phyloP scores from a whole-genome alignment of 1,140 invertebrate species.

The Drosophila lacertosa region DNA sequence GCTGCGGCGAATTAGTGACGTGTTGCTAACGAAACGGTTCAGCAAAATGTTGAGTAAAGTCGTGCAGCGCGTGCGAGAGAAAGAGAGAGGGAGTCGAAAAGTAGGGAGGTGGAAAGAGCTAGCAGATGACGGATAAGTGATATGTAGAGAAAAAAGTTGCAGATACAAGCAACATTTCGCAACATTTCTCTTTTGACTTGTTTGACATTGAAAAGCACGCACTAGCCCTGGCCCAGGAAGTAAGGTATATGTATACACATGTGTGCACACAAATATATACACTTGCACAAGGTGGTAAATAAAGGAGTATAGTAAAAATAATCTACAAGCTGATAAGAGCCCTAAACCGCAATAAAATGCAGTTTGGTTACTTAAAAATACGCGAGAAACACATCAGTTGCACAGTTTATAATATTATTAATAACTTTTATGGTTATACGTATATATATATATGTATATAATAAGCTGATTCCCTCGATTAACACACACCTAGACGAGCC shows the following conservation, averaged over 20 bases:
- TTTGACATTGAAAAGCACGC: constrained; percentile 73
- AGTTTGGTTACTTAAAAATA: constrained; percentile 10
- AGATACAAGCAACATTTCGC: constrained; percentile 44
- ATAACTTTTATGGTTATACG: no score
- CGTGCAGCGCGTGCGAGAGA: constrained; percentile 37
- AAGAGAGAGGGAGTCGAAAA: constrained; percentile 12
- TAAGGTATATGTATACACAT: background rate
- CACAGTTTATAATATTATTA: background rate
- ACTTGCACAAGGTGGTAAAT: no score
- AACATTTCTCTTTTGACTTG: constrained; percentile 50
- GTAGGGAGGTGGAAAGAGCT: no score
- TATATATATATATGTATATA: constrained; percentile 8
- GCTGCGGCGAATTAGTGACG: constrained; percentile 38
- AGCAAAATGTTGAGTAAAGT: constrained; percentile 18
- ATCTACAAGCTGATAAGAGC: constrained; percentile 16
- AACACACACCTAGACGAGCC: constrained; percentile 67
- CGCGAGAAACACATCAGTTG: background rate
- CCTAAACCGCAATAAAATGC: constrained; percentile 9
- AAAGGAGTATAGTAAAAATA: no score
- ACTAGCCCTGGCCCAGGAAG: constrained; percentile 4
- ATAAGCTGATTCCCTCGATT: constrained; percentile 24
- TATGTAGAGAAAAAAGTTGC: constrained; percentile 45
- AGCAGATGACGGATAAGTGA: constrained; percentile 13
- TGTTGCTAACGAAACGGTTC: constrained; percentile 65
- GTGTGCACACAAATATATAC: no score